A percentile compares a stretch with the other conserved stretches of the same genome.
phyloP scores from a whole-genome alignment of 2,113 vertebrate genomes.

The Heterocephalus glaber region DNA sequence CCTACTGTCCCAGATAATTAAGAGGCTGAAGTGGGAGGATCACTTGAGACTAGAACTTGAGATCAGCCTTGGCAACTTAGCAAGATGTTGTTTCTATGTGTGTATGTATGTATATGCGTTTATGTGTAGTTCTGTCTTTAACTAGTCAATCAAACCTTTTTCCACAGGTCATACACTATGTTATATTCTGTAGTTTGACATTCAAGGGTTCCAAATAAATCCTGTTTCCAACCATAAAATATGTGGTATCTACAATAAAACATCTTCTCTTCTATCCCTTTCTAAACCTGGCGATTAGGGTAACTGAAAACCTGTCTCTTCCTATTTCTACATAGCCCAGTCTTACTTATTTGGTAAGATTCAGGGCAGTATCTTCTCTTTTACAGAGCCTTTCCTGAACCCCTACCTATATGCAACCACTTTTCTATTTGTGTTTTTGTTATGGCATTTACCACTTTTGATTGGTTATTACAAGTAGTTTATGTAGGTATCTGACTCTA shows the following conservation, averaged over 20 bases:
- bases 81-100: background rate
- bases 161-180: background rate
- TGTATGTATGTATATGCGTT: background rate
- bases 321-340: background rate
- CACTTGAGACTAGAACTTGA: background rate
- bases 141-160: background rate
- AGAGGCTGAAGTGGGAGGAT: background rate
- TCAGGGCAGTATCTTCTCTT: background rate
- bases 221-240: background rate
- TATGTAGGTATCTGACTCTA: background rate
- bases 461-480: slow-evolving; percentile 20
- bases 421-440: background rate
- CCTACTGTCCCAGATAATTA: background rate
- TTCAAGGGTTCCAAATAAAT: background rate
- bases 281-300: background rate
- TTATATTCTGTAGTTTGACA: background rate
- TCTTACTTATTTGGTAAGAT: background rate
- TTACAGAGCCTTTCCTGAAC: background rate
- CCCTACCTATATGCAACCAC: background rate
- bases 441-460: background rate
- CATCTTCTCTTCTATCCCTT: background rate
- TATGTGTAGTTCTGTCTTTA: background rate
- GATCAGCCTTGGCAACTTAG: background rate
- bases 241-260: background rate
- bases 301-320: background rate